These are phyloP conservation scores for Amphipyra tragopoginis DNA, from an alignment of 2,888 invertebrate genomes.

Conservation along the genomic window DNA sequence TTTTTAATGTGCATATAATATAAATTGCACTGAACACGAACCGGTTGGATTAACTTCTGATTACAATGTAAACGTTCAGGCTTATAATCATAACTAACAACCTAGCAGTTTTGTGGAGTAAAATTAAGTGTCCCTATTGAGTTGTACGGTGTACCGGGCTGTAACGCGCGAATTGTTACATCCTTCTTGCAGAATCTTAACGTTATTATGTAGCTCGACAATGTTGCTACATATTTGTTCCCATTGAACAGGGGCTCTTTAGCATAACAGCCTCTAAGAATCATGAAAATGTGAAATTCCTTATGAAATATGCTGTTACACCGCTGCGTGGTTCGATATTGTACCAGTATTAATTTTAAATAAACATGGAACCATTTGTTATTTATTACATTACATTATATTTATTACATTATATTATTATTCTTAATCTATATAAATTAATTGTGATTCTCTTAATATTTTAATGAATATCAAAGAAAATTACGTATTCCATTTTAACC, in stretches of 20 bases:
- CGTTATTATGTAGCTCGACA: slow-evolving; percentile 48
- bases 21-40: slow-evolving; percentile 23
- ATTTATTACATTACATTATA: too few species aligned
- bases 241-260: slow-evolving; percentile 44
- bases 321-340: slow-evolving; percentile 21
- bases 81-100: slow-evolving; percentile 49
- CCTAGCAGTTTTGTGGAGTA: slow-evolving; percentile 50
- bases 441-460: neutral
- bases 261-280: slow-evolving; percentile 48
- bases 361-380: slow-evolving; percentile 12
- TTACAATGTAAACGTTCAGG: slow-evolving; percentile 52
- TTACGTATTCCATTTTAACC: neutral
- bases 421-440: too few species aligned
- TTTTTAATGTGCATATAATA: slow-evolving; percentile 39
- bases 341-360: slow-evolving; percentile 32
- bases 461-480: neutral
- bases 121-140: slow-evolving; percentile 53
- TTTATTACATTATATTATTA: too few species aligned
- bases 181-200: slow-evolving; percentile 40
- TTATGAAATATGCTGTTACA: slow-evolving; percentile 32
- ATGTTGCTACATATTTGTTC: slow-evolving; percentile 49
- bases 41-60: slow-evolving; percentile 42
- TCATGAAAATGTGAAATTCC: slow-evolving; percentile 53
- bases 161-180: slow-evolving; percentile 39
- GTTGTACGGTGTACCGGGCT: slow-evolving; percentile 28